Evolutionary conservation across 2,113 vertebrate genomes (phyloP).

Genomic region (Scolopax mira): DNA sequence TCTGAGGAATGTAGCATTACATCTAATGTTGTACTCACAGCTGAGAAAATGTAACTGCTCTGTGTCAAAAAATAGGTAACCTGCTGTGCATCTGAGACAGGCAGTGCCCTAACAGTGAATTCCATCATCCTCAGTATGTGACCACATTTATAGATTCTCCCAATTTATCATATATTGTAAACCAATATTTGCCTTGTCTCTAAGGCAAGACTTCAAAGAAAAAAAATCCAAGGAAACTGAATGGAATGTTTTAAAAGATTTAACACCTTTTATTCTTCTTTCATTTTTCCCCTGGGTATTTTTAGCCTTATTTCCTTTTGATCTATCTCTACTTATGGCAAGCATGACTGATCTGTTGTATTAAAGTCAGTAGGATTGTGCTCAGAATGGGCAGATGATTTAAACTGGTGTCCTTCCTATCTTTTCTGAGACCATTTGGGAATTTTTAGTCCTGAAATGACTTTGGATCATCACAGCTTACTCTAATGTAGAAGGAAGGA

Average conservation of each 20-base stretch:
- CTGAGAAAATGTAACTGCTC: conserved; percentile 1
- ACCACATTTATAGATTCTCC: neutral
- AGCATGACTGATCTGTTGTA: conserved; percentile 15
- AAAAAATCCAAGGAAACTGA: neutral
- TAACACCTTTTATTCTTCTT: neutral
- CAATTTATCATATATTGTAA: neutral
- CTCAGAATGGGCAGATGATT: conserved; percentile 2
- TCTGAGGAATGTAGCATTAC: neutral
- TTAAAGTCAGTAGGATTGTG: neutral
- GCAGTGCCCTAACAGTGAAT: neutral
- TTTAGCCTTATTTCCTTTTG: conserved; percentile 6
- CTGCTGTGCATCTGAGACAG: neutral
- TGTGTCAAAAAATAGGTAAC: neutral
- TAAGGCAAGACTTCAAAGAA: neutral
- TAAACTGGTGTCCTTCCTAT: neutral
- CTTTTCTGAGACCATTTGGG: neutral
- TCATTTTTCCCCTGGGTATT: neutral
- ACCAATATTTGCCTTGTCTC: neutral
- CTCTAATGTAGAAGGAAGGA: neutral
- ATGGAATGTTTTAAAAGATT: neutral
- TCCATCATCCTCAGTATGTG: neutral
- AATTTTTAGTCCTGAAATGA: conserved; percentile 10
- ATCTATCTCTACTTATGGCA: neutral
- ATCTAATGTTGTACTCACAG: neutral
- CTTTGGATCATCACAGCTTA: neutral